These are phyloP conservation scores for Pachyrhynchus sulphureomaculatus DNA, from an alignment of 1,140 invertebrate genomes.

Conservation along the genomic window DNA sequence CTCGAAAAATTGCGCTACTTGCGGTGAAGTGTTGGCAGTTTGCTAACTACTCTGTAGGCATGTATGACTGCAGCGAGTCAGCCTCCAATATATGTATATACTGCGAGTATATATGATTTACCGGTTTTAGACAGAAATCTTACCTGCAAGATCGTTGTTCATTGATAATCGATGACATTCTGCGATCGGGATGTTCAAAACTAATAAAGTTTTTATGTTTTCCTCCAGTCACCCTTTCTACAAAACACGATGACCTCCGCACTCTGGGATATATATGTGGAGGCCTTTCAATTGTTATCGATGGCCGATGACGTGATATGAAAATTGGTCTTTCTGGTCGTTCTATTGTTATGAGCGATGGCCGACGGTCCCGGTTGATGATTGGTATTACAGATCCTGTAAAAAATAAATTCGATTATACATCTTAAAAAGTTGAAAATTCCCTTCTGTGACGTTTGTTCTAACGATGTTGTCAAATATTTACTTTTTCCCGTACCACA, in stretches of 20 bases:
- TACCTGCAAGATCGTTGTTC: slow-evolving; percentile 12
- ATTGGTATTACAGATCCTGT: slow-evolving; percentile 40
- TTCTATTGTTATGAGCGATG: slow-evolving; percentile 33
- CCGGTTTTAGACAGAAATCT: too few species aligned
- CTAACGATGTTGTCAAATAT: too few species aligned
- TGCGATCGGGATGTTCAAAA: slow-evolving; percentile 45
- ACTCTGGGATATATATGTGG: slow-evolving; percentile 27
- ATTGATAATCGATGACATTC: slow-evolving; percentile 26
- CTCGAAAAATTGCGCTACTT: too few species aligned
- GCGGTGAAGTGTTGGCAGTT: too few species aligned
- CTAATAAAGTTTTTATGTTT: slow-evolving; percentile 47
- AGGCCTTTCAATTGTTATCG: slow-evolving; percentile 42
- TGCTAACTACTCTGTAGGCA: too few species aligned
- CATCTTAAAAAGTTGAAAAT: too few species aligned
- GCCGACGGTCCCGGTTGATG: slow-evolving; percentile 36
- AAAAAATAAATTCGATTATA: slow-evolving; percentile 12
- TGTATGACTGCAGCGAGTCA: too few species aligned
- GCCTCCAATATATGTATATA: too few species aligned
- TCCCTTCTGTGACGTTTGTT: too few species aligned
- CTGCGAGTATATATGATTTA: too few species aligned
- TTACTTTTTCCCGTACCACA: too few species aligned
- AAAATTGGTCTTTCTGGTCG: slow-evolving; percentile 28
- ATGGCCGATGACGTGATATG: slow-evolving; percentile 37
- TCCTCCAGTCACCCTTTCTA: slow-evolving; percentile 27
- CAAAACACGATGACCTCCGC: slow-evolving; percentile 45